Base-by-base conservation (phyloP, 2,888 invertebrate species). In the Pristionchus mayeri region DNA sequence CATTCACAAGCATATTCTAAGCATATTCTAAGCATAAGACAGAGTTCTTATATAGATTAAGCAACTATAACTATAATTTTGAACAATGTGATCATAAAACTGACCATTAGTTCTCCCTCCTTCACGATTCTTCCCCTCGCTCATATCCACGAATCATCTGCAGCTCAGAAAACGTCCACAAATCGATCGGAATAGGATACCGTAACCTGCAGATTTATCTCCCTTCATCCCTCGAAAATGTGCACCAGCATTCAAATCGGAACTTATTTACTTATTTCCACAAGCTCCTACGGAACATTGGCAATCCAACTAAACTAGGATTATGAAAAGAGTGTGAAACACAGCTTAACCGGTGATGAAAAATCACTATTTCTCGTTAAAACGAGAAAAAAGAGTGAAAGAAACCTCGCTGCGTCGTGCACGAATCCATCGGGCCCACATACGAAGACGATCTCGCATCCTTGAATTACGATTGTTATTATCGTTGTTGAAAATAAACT, bases 391-490 rank as follows among this genome's bases (percentile, higher is more conserved):
- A 21, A n/a, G n/a, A n/a, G n/a, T 16, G n/a, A 21, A 54, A 4
- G 13, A 4, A 54, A 54, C 54, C n/a, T n/a, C n/a, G 84, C 79
- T 11, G 84, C 79, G 9, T 24, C 63, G 57, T 79, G 78, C 30
- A 84, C 76, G 78, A 84, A 84, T 24, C 84, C 84, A 30, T 84
- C 79, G 27, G 84, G 84, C n/a, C n/a, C n/a, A n/a, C n/a, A n/a
- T 18, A 84, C 84, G 48, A 84, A 50, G 11, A 84, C 84, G 3
- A 52, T 11, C 44, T 84, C 57, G 40, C n/a, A 18, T n/a, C 71
- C 71, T 40, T 40, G 71, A 9, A 71, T 30, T 18, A 71, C 11
- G 21, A 54, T 24, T 24, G 18, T 37, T 7, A 67, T 9, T 67
- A 21, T 21, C 13, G 18, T 67, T n/a, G 11, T 18, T 63, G 1